phyloP scores from a whole-genome alignment of 1,140 invertebrate species.

The Adelges cooleyi region DNA sequence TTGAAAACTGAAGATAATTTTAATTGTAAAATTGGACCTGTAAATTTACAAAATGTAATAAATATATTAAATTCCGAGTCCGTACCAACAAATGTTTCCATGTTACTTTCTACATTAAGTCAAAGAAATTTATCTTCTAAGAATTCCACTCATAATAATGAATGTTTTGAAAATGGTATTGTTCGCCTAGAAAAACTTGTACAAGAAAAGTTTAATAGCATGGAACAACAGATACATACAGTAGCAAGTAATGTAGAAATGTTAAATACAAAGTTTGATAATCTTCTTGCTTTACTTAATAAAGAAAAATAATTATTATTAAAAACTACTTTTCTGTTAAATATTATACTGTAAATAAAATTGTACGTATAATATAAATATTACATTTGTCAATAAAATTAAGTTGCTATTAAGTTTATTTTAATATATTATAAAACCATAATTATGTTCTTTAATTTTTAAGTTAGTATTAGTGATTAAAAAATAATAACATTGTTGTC shows the following conservation, averaged over 20 bases:
- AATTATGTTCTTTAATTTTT: too few species aligned
- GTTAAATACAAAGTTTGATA: background rate
- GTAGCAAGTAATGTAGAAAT: background rate
- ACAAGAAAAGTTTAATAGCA: background rate
- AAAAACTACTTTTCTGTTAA: too few species aligned
- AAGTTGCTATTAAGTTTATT: too few species aligned
- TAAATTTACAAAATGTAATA: conserved; percentile 9
- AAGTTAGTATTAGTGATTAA: too few species aligned
- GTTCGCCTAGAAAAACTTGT: background rate
- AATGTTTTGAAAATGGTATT: background rate
- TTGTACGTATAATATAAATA: too few species aligned
- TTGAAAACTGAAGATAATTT: background rate
- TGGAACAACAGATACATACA: background rate
- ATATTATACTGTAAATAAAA: too few species aligned
- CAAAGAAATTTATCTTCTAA: too few species aligned
- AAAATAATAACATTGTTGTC: too few species aligned
- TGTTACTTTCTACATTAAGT: background rate
- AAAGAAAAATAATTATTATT: too few species aligned
- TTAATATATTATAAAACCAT: too few species aligned
- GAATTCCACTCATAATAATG: background rate
- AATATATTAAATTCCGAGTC: background rate
- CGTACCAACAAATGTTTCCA: background rate
- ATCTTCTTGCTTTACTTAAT: too few species aligned
- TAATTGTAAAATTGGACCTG: background rate
- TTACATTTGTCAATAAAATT: too few species aligned